Evolutionary conservation across 2,888 invertebrate genomes (phyloP), one percentile per base, ranked within the genome.

Genomic region (Dynastes grantii): DNA sequence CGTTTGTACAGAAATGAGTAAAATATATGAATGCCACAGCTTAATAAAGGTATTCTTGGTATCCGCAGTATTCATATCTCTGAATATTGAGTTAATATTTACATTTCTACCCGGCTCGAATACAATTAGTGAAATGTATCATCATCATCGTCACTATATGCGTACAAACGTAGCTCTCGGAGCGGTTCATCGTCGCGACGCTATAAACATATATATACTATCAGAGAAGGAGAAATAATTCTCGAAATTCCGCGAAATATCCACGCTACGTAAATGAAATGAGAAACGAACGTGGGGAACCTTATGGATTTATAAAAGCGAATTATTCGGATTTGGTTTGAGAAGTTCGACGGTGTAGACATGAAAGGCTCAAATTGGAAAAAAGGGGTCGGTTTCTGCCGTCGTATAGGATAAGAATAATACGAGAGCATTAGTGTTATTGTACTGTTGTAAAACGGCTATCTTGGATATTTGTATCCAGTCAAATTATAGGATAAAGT

Each of bases 41-140:
- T 37, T 71, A 71, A 71, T 71, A 71, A 65, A 73, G 37, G 58
- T n/a, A 58, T 53, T 40, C 61, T 73, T 73, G 40, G 58, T 40
- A 73, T 61, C 22, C 73, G 61, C 40, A 40, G 73, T 37, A 61
- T 73, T 73, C 73, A 58, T 73, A 73, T 73, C 73, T 73, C 40
- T 16, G 61, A 61, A 73, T 73, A 73, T 73, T 73, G 73, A 73
- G 73, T 73, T 73, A 73, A 73, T 73, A 73, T 73, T 73, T 73
- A 73, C 73, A 73, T 73, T 73, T 73, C 73, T 40, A 73, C 73
- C 73, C 73, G 4, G 6, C 65, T 58, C 61, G 73, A 73, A 73
- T 73, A 73, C 73, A 73, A 73, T 73, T 73, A 73, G 73, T 58
- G 27, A 73, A 73, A 73, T 73, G 73, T 73, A 73, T 58, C 70